Conservation (phyloP, 2,888 invertebrate genomes). For the Plebejus argus region DNA sequence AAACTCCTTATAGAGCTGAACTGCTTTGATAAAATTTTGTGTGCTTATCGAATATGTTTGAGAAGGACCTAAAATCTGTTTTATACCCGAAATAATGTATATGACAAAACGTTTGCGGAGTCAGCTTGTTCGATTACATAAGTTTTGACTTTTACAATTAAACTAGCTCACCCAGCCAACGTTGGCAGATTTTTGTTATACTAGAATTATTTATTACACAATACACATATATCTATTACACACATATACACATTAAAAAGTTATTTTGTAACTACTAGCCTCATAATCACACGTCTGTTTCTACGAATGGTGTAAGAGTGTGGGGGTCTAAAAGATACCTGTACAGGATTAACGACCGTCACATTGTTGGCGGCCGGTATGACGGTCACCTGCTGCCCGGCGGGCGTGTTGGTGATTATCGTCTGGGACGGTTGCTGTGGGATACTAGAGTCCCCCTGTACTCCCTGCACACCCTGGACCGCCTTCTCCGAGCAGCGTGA, state of each 20-base stretch:
- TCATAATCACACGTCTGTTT: background rate
- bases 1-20: too few relatives aligned
- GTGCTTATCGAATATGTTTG: too few relatives aligned
- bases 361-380: conserved; percentile 84
- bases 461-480: conserved; percentile 68
- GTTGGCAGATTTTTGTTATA: too few relatives aligned
- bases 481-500: conserved; percentile 61
- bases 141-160: too few relatives aligned
- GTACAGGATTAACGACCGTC: conserved; percentile 61
- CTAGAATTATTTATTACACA: too few relatives aligned
- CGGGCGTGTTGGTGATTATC: conserved; percentile 86
- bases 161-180: too few relatives aligned
- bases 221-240: too few relatives aligned
- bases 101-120: too few relatives aligned
- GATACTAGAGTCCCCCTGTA: conserved; percentile 65
- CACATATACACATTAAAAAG: background rate
- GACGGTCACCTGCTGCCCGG: conserved; percentile 91
- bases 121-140: too few relatives aligned
- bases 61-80: too few relatives aligned
- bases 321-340: conserved; percentile 51
- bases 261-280: background rate
- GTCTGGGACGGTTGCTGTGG: conserved; percentile 77
- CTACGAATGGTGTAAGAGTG: background rate
- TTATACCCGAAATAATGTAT: background rate
- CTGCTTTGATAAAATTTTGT: too few relatives aligned